A percentile compares a stretch with the other conserved stretches of the same genome.
These are phyloP conservation scores for Eristalinus sepulchralis DNA, from an alignment of 2,888 invertebrate species.

Conservation along the genomic window DNA sequence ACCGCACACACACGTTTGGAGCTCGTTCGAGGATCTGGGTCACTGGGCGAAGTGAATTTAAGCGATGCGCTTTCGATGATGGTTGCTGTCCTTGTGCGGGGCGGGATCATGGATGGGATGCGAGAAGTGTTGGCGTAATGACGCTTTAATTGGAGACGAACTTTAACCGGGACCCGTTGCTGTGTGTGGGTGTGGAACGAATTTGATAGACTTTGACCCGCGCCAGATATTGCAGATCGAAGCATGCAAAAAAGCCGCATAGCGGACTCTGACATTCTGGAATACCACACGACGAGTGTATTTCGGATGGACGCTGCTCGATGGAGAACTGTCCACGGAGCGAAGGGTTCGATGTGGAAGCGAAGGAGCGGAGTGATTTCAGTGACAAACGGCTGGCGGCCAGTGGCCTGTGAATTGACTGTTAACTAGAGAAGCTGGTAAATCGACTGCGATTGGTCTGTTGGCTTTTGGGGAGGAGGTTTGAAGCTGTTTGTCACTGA, in stretches of 20 bases:
- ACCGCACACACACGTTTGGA: conserved; percentile 7
- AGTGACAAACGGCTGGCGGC: neutral
- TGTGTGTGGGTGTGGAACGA: neutral
- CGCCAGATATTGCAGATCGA: neutral
- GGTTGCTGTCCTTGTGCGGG: conserved; percentile 13
- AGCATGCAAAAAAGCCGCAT: neutral
- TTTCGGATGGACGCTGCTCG: neutral
- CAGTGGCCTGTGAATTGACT: neutral
- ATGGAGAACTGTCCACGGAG: neutral
- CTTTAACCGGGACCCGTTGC: neutral
- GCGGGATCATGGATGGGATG: neutral
- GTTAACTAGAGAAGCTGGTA: neutral
- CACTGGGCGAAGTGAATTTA: conserved; percentile 48
- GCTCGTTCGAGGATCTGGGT: conserved; percentile 48
- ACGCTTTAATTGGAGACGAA: conserved; percentile 15
- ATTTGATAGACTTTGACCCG: neutral
- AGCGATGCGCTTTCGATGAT: conserved; percentile 20
- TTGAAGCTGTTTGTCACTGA: too few relatives aligned
- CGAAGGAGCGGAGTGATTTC: neutral
- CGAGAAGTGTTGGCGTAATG: conserved; percentile 17
- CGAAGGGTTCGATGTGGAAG: neutral
- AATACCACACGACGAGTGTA: neutral
- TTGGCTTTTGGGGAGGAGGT: neutral
- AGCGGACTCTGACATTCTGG: neutral
- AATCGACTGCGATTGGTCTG: neutral